Evolutionary conservation across 2,113 vertebrate genomes (phyloP).

Genomic region (Alligator mississippiensis): DNA sequence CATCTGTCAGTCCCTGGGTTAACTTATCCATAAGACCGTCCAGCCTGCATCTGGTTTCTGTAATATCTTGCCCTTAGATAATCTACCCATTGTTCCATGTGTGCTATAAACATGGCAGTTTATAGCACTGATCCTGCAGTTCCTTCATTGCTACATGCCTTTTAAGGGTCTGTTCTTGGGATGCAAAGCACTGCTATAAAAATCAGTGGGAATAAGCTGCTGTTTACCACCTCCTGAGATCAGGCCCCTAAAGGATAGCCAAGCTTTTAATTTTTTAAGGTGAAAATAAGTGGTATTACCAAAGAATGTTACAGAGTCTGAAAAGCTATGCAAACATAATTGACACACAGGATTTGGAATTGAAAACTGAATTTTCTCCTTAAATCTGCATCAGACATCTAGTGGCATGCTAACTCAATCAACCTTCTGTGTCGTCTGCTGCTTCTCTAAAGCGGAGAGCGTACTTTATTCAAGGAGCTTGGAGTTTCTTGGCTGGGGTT

Average conservation of each 20-base stretch:
- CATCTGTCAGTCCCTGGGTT: neutral
- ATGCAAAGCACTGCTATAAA: neutral
- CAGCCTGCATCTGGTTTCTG: neutral
- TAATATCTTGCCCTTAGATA: neutral
- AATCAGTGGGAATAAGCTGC: neutral
- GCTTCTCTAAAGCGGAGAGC: neutral
- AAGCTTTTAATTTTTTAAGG: neutral
- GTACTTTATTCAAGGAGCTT: neutral
- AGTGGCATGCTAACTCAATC: neutral
- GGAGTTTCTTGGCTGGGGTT: neutral
- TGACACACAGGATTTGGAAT: neutral
- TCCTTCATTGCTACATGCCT: neutral
- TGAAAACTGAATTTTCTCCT: neutral
- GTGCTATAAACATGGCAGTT: neutral
- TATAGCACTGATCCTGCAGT: too few species aligned
- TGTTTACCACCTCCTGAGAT: neutral
- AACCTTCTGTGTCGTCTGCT: neutral
- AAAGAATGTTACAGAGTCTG: neutral
- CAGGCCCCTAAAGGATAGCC: neutral
- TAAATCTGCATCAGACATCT: neutral
- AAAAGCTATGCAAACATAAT: neutral
- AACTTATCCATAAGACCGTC: neutral
- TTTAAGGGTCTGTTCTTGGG: neutral
- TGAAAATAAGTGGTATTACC: neutral
- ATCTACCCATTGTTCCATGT: neutral